Evolutionary conservation across 1,140 invertebrate species (phyloP).

Genomic region (Batillaria attramentaria): DNA sequence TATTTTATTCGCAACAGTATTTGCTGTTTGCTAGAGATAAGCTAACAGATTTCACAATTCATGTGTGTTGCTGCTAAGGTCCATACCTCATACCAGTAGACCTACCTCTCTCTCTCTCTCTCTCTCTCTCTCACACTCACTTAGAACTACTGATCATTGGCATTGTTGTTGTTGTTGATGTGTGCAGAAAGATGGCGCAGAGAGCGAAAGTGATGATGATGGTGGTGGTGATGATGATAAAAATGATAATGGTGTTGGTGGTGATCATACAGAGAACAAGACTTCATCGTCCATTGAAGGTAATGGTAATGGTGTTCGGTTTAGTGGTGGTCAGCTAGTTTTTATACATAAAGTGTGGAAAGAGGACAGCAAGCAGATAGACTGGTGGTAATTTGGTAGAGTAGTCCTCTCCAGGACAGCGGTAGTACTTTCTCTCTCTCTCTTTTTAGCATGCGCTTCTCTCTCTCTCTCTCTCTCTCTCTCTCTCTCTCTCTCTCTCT

Average conservation of each 20-base stretch:
- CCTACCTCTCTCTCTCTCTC: too few species aligned
- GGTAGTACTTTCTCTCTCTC: neutral
- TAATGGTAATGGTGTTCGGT: neutral
- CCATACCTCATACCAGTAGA: neutral
- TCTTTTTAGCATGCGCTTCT: too few species aligned
- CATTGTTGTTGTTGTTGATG: neutral
- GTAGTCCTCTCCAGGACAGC: neutral
- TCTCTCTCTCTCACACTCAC: neutral
- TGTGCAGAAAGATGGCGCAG: neutral
- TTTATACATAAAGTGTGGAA: neutral
- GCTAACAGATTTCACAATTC: neutral
- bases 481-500: conserved; percentile 5
- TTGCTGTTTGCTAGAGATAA: neutral
- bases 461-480: neutral
- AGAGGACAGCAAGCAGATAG: neutral
- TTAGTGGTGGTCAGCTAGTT: neutral
- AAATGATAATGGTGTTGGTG: neutral
- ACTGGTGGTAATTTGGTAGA: neutral
- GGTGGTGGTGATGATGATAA: conserved; percentile 8
- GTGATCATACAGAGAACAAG: neutral
- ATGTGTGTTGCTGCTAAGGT: neutral
- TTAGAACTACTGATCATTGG: neutral
- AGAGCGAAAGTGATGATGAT: conserved; percentile 7
- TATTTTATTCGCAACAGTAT: neutral
- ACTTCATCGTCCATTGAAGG: neutral